Base-by-base conservation (phyloP, 2,113 vertebrate species). In the Bathybates hornii region DNA sequence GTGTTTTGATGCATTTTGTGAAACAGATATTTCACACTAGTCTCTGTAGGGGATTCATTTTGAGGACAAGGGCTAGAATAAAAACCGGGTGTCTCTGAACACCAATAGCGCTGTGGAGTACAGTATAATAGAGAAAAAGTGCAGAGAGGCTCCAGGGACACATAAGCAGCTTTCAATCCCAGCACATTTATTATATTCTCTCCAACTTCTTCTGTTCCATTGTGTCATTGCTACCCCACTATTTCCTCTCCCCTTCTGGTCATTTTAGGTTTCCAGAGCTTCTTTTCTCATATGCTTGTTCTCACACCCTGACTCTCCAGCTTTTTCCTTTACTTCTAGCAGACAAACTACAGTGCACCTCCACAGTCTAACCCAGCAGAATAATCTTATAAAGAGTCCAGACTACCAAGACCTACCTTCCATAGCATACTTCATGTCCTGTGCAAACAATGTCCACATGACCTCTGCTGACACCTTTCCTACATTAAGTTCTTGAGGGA, bases 381-480 rank as follows among this genome's bases (percentile, higher is more conserved):
- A 48, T 57, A 24, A 38, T 50, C 45, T 17, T 38, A 68, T 24
- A 5, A n/a, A 41, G 24, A 71, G 24, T 50, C 14, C 6, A 52
- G 21, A 12, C 9, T 50, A 50, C 1, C 9, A 9, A 52, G 13
- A 73, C 89, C 53, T 57, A 99, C 98, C 98, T 95, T 99, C 99
- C 97, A 98, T 97, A 19, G 98, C 99, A 0, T 99, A 99, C 92
- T 98, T 99, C 98, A 99, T 99, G 93, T 99, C 99, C 93, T 99
- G 98, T 82, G 98, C 96, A 95, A 99, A 99, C 86, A 99, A 96
- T 7, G 96, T 97, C 99, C 99, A 99, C 98, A 99, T 99, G 89
- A 98, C 98, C 89, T 99, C 99, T 0, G 99, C 97, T 1, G 97
- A 99, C 92, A 99, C 97, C 95, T 98, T 99, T 43, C 99, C 99